Conservation (phyloP, 2,797 vertebrate genomes). For the Sternarchorhynchus goeldii region DNA sequence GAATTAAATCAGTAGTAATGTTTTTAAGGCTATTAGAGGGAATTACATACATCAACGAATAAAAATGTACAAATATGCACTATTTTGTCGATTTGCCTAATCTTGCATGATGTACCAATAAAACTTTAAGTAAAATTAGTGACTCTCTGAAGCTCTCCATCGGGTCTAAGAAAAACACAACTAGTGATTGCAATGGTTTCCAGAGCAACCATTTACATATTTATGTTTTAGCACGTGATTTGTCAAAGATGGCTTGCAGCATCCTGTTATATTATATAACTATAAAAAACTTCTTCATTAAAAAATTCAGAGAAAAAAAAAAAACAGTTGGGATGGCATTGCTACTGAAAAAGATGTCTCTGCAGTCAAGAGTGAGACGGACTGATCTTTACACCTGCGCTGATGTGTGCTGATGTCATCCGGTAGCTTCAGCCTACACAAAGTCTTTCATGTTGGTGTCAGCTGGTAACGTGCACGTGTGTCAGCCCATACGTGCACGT, state of each 20-base stretch:
- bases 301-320: constrained; percentile 6
- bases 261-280: constrained; percentile 32
- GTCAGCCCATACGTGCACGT: constrained; percentile 17
- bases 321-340: neutral
- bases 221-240: constrained; percentile 35
- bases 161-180: constrained; percentile 17
- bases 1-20: neutral
- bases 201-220: constrained; percentile 14
- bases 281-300: neutral
- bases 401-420: constrained; percentile 11
- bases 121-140: neutral
- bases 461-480: neutral
- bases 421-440: constrained; percentile 22
- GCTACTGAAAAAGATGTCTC: neutral
- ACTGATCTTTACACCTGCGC: constrained; percentile 9
- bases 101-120: constrained; percentile 11
- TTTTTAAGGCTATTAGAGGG: neutral
- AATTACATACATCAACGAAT: neutral
- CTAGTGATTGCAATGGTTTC: constrained; percentile 35
- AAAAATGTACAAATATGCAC: no score
- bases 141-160: constrained; percentile 7
- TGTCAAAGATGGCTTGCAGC: constrained; percentile 32
- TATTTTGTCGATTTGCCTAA: neutral
- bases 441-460: constrained; percentile 9
- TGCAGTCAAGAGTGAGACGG: neutral